Evolutionary conservation across 2,113 vertebrate species (phyloP), one percentile per base, ranked within the genome.

Genomic region (Sturnira hondurensis): DNA sequence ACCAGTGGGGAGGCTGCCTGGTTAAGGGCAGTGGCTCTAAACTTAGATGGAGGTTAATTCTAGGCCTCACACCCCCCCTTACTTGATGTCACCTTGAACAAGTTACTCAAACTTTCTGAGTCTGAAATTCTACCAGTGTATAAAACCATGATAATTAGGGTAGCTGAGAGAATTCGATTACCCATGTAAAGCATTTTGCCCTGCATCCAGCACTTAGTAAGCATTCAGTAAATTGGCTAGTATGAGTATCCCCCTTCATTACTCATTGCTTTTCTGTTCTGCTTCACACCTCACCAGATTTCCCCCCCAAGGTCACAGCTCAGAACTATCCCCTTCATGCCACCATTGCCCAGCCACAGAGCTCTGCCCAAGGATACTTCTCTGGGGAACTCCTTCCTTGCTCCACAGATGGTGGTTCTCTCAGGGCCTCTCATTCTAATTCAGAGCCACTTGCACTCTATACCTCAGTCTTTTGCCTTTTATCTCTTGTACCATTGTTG

Each of bases 111-210:
- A 4, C 38, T 95, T 83, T 93, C 63, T 91, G 67, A 83, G 47
- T 67, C 22, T 28, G 45, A 86, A 93, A 91, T 89, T 93, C 76
- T 41, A 88, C 26, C 28, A 58, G 61, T 41, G 36, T 70, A 45
- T 73, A 88, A 89, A 68, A 41, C 20, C 15, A 28, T 68, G 41
- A 45, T 67, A 88, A n/a, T 65, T 56, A 80, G 58, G 33, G 26
- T 61, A 61, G 61, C 58, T 87, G 65, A 85, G 58, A 92, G 67
- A 43, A 85, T 91, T 94, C 86, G 54, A 93, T 93, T 84, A 93
- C 31, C 54, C 33, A 71, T 31, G 17, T 61, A 81, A 94, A 95
- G 76, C 65, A 94, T 86, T 86, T 81, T 86, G 54, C 81, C 20
- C 82, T 92, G 77, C 5, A 22, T 80, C 70, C 94, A 77, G 26